phyloP scores from a whole-genome alignment of 2,888 invertebrate genomes.

The Hemicrepidius hirtus region DNA sequence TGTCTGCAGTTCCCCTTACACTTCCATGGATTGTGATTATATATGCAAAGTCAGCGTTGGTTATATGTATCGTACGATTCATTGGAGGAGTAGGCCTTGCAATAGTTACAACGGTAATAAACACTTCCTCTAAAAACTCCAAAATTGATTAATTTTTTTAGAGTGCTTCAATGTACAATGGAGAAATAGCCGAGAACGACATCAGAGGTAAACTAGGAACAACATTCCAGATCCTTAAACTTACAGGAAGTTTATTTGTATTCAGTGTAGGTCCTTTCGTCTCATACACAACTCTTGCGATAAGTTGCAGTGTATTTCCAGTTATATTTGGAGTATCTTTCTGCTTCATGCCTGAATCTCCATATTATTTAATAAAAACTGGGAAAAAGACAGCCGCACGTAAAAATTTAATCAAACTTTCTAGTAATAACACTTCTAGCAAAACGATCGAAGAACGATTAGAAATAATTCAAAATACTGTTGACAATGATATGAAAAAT shows the following conservation, averaged over 20 bases:
- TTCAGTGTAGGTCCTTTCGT: constrained; percentile 69
- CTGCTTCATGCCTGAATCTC: constrained; percentile 71
- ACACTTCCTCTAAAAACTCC: too few species aligned
- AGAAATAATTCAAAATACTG: constrained; percentile 66
- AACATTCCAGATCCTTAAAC: constrained; percentile 68
- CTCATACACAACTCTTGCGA: constrained; percentile 66
- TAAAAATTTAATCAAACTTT: constrained; percentile 61
- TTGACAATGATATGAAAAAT: constrained; percentile 66
- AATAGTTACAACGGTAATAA: constrained; percentile 68
- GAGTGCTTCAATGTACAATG: constrained; percentile 70
- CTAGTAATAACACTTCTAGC: constrained; percentile 66
- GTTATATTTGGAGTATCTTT: constrained; percentile 67
- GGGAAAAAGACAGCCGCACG: constrained; percentile 65
- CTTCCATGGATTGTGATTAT: constrained; percentile 72
- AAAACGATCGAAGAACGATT: constrained; percentile 70
- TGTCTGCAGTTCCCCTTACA: constrained; percentile 73
- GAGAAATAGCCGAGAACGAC: constrained; percentile 70
- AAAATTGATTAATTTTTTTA: constrained; percentile 64
- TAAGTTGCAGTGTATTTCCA: constrained; percentile 65
- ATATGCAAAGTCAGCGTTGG: constrained; percentile 64
- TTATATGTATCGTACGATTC: constrained; percentile 78
- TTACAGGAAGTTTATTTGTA: constrained; percentile 68
- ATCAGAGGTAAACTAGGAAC: constrained; percentile 69
- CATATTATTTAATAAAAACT: constrained; percentile 70
- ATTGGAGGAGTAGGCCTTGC: constrained; percentile 82